Base-by-base conservation (phyloP, 2,888 invertebrate species). In the Pseudolycoriella hygida region DNA sequence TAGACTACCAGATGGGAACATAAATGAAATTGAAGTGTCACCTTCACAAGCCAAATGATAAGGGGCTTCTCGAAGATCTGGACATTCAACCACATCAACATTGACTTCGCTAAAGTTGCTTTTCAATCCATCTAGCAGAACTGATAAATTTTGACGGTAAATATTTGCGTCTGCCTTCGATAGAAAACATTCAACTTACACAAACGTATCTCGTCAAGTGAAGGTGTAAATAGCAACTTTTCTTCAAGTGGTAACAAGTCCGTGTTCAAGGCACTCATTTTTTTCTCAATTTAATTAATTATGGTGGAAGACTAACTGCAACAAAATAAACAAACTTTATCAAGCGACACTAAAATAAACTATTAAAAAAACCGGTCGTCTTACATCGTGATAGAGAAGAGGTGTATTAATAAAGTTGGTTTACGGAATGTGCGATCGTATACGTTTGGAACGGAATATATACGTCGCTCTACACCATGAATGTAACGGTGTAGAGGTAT, bases 31-130 rank as follows among this genome's bases (percentile, higher is more conserved):
- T 25, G 4, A 31, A 30, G 1, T 17, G 32, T 41, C 40, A 34
- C 14, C 19, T 17, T 43, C 37, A 38, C 77, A 75, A n/a, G 84
- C 83, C 50, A 94, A 71, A 48, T 74, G 71, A 60, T 80, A 94
- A 1, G 92, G 90, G 17, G 75, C 58, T 57, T 79, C 64, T 2
- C 76, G 82, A 50, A 96, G 72, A 67, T 94, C 81, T 1, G 94
- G 93, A 58, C 89, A 83, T 32, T 84, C 79, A 11, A 79, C 80
- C n/a, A 87, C 76, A 40, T 77, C 72, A 2, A 88, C 87, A 30
- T 61, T 59, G 19, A 81, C 84, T 45, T 75, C 66, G 48, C 68
- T 70, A 66, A 92, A 94, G 53, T 81, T 83, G 41, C 67, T 65
- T 20, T 60, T 62, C 47, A 94, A 66, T 0, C 80, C 82, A 49